These are phyloP conservation scores for Clusia tigrina DNA, from an alignment of 2,888 invertebrate species.

Conservation along the genomic window DNA sequence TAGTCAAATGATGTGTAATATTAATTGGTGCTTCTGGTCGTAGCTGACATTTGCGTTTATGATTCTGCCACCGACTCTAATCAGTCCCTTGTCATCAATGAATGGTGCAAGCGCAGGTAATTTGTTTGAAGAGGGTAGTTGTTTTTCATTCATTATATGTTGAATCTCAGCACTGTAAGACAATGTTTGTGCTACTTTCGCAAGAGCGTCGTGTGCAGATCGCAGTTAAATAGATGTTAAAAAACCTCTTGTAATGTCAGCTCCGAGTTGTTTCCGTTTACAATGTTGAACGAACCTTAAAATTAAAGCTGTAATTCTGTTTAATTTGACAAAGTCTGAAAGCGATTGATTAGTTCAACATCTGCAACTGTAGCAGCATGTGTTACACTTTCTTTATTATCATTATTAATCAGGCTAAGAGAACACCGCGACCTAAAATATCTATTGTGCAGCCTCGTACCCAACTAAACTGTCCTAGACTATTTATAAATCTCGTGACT, in stretches of 20 bases:
- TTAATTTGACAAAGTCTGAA: constrained; percentile 4
- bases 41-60: constrained; percentile 7
- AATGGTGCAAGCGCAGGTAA: constrained; percentile 15
- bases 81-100: constrained; percentile 9
- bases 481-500: no score
- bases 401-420: no score
- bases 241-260: neutral
- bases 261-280: neutral
- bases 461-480: no score
- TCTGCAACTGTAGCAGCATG: neutral
- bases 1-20: constrained; percentile 4
- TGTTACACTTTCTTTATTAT: neutral
- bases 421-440: no score
- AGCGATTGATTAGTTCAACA: neutral
- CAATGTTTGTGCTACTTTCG: neutral
- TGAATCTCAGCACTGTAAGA: neutral
- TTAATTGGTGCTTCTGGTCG: constrained; percentile 17
- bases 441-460: no score
- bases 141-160: neutral
- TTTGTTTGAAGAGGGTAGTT: constrained; percentile 10
- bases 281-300: constrained; percentile 10
- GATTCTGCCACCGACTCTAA: constrained; percentile 19
- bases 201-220: constrained; percentile 18
- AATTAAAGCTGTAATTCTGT: constrained; percentile 2
- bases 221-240: constrained; percentile 8